A percentile compares a stretch with the other conserved stretches of the same genome.
Evolutionary conservation across 2,797 vertebrate genomes (phyloP).

Genomic region (Phrynocephalus vlangalii): DNA sequence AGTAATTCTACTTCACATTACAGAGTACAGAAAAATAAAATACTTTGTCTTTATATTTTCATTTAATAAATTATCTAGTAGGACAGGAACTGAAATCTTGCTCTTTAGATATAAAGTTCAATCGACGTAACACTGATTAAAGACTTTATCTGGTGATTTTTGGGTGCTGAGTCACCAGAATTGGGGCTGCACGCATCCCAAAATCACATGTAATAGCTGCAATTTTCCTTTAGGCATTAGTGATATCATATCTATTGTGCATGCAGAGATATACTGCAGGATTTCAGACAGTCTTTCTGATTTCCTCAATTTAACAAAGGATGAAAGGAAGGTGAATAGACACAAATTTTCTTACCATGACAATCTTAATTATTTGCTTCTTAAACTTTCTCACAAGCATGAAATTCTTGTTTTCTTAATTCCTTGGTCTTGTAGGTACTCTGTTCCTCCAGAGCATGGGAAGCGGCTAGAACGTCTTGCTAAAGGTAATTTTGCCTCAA

Average conservation of each 20-base stretch:
- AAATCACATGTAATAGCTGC: too few relatives aligned
- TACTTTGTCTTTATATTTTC: neutral
- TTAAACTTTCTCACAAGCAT: neutral
- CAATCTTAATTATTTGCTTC: neutral
- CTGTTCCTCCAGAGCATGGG: slow-evolving; percentile 94
- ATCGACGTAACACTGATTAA: too few relatives aligned
- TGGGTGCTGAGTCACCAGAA: too few relatives aligned
- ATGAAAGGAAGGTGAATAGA: neutral
- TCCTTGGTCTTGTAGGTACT: slow-evolving; percentile 83
- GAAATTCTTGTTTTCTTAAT: neutral
- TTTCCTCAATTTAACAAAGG: slow-evolving; percentile 8
- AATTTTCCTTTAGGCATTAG: too few relatives aligned
- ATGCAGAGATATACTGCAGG: too few relatives aligned
- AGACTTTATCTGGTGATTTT: too few relatives aligned
- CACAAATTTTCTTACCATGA: neutral
- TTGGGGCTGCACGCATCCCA: too few relatives aligned
- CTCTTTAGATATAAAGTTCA: too few relatives aligned
- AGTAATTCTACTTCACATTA: neutral
- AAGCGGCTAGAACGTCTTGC: slow-evolving; percentile 94
- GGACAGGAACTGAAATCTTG: too few relatives aligned
- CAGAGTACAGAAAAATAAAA: neutral
- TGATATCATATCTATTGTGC: too few relatives aligned
- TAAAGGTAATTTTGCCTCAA: slow-evolving; percentile 84
- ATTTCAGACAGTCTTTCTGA: neutral
- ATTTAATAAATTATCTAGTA: neutral